Evolutionary conservation across 1,140 invertebrate genomes (phyloP).

Genomic region (Geopemphigus sp.): DNA sequence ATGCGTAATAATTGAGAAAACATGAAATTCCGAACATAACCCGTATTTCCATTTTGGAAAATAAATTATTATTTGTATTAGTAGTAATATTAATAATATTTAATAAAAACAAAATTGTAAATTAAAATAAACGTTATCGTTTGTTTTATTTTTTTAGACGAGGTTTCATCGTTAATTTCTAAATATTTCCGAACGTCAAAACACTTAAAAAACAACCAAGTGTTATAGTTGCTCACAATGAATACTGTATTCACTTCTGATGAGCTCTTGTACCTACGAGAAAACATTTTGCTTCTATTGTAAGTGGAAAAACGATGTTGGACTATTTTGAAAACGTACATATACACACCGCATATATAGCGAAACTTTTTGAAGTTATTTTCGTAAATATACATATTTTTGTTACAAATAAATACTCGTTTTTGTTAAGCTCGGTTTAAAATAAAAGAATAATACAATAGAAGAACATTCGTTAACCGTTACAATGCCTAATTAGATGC

Average conservation of each 20-base stretch:
- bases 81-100: no score
- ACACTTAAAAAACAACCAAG: neutral
- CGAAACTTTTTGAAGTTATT: no score
- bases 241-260: neutral
- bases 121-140: neutral
- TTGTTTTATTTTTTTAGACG: conserved; percentile 3
- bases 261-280: neutral
- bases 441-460: no score
- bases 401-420: no score
- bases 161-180: neutral
- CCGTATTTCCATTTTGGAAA: neutral
- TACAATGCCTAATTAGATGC: neutral
- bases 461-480: neutral
- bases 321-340: no score
- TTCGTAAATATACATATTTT: no score
- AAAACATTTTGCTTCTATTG: no score
- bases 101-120: no score
- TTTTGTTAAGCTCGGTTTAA: no score
- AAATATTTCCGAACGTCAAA: neutral
- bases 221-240: neutral
- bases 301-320: no score
- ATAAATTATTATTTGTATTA: neutral
- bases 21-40: neutral
- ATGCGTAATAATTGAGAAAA: no score
- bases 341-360: no score